Evolutionary conservation across 2,888 invertebrate genomes (phyloP), one percentile per base, ranked within the genome.

Genomic region (Crematogaster levior): DNA sequence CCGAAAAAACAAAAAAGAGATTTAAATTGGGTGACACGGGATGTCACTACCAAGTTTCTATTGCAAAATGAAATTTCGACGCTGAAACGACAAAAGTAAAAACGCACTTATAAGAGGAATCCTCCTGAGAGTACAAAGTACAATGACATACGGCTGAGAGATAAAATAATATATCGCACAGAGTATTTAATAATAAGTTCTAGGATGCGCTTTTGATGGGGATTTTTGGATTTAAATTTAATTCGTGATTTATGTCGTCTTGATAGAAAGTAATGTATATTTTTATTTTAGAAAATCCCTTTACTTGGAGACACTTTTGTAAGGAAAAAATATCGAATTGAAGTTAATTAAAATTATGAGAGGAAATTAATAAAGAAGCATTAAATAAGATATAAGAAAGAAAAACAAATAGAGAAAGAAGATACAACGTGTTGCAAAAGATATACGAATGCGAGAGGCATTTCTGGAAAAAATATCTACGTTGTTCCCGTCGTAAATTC

Each of bases 31-130:
- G 10, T 48, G 61, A 81, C 83, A 79, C 53, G 79, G 81, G 30
- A 60, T 46, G 75, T 82, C 75, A 61, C 81, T 80, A 72, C 66
- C 87, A 87, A 86, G 53, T 75, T 81, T 82, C 87, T 82, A 85
- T 73, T 24, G 85, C 60, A 43, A 87, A 85, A 87, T 87, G 83
- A 87, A 85, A 86, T 87, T 85, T 83, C 74, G 24, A 65, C 27
- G 30, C 18, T 77, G 56, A 24, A 34, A 58, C 34, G 66, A 58
- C 77, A 79, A 79, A 65, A 66, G 66, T 40, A 46, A 65, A 43
- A 34, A 66, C 27, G 56, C 43, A 30, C n/a, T 65, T 75, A 53
- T 65, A 56, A 66, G 43, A 79, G 56, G 66, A 79, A 79, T 79
- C 15, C 27, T 34, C 30, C 21, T n/a, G 27, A 34, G n/a, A n/a